phyloP scores from a whole-genome alignment of 2,797 vertebrate genomes.

The Petrocephalus schoutedeni region DNA sequence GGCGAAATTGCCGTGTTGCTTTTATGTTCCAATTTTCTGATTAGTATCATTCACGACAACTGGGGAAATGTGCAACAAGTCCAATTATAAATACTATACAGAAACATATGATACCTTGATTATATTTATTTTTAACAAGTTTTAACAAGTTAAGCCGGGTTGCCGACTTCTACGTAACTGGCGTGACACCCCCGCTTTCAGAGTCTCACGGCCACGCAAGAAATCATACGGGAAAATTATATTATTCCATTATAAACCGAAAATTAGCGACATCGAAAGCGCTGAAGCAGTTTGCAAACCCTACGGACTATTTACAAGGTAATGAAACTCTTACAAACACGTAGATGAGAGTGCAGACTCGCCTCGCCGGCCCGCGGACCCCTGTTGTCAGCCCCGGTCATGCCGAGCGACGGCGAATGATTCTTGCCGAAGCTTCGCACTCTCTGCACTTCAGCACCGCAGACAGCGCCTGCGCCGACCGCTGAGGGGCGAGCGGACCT shows the following conservation, averaged over 20 bases:
- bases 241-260: too few relatives aligned
- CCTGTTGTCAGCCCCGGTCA: background rate
- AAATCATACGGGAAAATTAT: too few relatives aligned
- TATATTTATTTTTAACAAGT: background rate
- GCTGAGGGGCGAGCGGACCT: background rate
- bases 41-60: background rate
- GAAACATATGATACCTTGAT: background rate
- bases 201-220: too few relatives aligned
- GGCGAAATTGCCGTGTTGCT: background rate
- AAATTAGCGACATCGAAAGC: too few relatives aligned
- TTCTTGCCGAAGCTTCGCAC: background rate
- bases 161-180: too few relatives aligned
- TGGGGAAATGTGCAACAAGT: background rate
- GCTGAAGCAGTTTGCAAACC: too few relatives aligned
- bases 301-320: too few relatives aligned
- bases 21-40: background rate
- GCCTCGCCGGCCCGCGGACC: too few relatives aligned
- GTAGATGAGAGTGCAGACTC: too few relatives aligned
- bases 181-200: too few relatives aligned
- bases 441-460: slow-evolving; percentile 54
- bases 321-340: too few relatives aligned
- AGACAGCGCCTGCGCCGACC: background rate
- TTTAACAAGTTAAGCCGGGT: background rate
- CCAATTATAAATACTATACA: background rate
- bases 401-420: background rate